Percentiles rank a stretch among this genome's conserved stretches.
These are phyloP conservation scores for Sebastes hubbsi DNA, from an alignment of 2,797 vertebrate species.

Conservation along the genomic window DNA sequence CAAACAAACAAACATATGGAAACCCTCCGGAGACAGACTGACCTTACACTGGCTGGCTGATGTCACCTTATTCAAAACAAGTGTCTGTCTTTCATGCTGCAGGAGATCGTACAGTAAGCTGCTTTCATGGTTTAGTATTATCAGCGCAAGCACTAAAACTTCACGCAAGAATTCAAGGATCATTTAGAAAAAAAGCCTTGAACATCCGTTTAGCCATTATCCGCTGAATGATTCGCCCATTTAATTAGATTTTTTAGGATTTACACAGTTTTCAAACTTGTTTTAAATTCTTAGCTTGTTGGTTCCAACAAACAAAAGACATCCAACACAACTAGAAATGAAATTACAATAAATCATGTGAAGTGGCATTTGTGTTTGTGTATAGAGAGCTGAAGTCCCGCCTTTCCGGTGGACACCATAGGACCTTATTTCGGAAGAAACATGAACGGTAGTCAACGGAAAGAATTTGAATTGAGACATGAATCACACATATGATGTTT, in stretches of 20 bases:
- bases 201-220: not conserved
- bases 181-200: not conserved
- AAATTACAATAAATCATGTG: not conserved
- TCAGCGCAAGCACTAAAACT: not conserved
- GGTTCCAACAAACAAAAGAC: not conserved
- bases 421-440: no score
- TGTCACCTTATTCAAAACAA: constrained; percentile 22
- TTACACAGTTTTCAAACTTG: not conserved
- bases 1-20: constrained; percentile 36
- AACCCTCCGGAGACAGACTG: constrained; percentile 27
- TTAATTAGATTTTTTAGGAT: not conserved
- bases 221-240: no score
- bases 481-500: no score
- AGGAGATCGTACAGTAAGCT: not conserved
- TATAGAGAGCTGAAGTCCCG: no score
- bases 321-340: not conserved
- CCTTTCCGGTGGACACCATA: rapidly evolving
- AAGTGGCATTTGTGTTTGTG: not conserved
- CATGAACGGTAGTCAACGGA: no score
- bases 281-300: not conserved
- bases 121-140: not conserved
- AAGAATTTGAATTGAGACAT: no score
- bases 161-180: not conserved
- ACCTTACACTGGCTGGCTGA: constrained; percentile 13
- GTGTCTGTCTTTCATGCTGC: not conserved